Conservation (phyloP, 2,797 vertebrate species). For the Bradypus variegatus region DNA sequence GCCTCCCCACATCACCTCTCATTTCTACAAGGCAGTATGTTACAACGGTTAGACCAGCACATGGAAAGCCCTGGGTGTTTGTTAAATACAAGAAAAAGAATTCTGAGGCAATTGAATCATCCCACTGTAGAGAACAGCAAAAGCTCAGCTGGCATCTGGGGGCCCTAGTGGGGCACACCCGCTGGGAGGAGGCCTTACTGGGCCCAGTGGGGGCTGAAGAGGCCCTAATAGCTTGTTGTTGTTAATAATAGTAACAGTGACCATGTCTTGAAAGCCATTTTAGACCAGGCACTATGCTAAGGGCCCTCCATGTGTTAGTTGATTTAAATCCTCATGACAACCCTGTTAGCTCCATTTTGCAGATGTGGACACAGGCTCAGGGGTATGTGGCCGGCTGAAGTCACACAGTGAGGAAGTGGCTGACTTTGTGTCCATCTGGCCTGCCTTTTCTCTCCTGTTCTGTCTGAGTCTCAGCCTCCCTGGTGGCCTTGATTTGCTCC, state of each 20-base stretch:
- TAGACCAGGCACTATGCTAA: not conserved
- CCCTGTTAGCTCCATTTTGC: not conserved
- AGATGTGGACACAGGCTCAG: not conserved
- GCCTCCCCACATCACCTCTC: not conserved
- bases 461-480: too few relatives aligned
- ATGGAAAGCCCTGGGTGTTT: not conserved
- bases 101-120: not conserved
- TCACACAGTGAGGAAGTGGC: not conserved
- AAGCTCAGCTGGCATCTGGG: not conserved
- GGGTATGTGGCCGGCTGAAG: not conserved
- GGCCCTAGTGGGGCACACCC: not conserved
- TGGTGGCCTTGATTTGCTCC: not conserved
- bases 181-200: not conserved
- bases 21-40: accelerated
- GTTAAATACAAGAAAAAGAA: not conserved
- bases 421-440: not conserved
- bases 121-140: not conserved
- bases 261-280: accelerated
- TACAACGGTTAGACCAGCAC: not conserved
- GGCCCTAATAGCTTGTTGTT: not conserved
- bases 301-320: not conserved
- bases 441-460: not conserved
- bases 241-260: too few relatives aligned
- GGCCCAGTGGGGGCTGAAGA: not conserved
- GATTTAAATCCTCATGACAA: not conserved